Evolutionary conservation across 2,113 vertebrate genomes (phyloP).

Genomic region (Lagopus leucura): DNA sequence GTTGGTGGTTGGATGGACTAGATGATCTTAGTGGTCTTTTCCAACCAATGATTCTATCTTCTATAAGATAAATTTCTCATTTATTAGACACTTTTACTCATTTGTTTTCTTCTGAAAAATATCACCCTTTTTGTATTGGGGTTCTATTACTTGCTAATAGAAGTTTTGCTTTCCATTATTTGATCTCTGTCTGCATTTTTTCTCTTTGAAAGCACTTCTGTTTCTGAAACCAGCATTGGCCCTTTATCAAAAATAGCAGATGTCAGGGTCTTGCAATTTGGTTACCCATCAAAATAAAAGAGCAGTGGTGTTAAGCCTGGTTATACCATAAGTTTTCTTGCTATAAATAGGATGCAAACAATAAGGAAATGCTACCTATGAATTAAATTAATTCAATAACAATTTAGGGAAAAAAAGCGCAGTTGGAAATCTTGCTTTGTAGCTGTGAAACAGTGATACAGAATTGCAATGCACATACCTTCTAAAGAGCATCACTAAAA

Average conservation of each 20-base stretch:
- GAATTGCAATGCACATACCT: not conserved
- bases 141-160: not conserved
- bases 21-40: too few relatives aligned
- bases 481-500: not conserved
- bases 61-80: not conserved
- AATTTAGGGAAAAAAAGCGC: not conserved
- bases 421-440: not conserved
- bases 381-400: not conserved
- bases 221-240: constrained; percentile 22
- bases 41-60: not conserved
- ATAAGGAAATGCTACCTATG: not conserved
- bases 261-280: not conserved
- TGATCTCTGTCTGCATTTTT: not conserved
- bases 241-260: constrained; percentile 49
- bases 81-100: not conserved
- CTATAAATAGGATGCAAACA: not conserved
- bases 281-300: constrained; percentile 10
- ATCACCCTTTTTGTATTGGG: not conserved
- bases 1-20: too few relatives aligned
- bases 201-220: constrained; percentile 22
- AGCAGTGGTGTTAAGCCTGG: not conserved
- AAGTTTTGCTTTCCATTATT: not conserved
- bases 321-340: not conserved
- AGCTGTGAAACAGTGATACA: not conserved
- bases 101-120: not conserved